A percentile compares a stretch with the other conserved stretches of the same genome.
phyloP scores from a whole-genome alignment of 1,140 invertebrate species.

The Eumaeus atala region DNA sequence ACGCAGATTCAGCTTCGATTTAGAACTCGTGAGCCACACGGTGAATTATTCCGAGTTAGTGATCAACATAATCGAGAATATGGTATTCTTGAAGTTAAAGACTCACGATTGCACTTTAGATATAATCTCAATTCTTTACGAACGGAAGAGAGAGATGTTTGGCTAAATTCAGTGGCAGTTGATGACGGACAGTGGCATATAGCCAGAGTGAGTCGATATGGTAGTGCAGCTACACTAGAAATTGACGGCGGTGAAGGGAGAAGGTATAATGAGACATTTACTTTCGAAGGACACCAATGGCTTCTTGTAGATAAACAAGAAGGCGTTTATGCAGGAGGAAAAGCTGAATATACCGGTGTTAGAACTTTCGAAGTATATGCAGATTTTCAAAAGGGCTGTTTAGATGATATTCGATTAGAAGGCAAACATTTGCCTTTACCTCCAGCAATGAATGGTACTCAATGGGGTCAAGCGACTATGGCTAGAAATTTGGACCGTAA shows the following conservation, averaged over 20 bases:
- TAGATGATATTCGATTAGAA: constrained; percentile 85
- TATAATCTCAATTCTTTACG: constrained; percentile 94
- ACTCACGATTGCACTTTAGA: constrained; percentile 90
- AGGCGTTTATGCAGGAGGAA: constrained; percentile 95
- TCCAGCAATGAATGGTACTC: constrained; percentile 93
- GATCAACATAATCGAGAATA: constrained; percentile 97
- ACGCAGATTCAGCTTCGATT: constrained; percentile 95
- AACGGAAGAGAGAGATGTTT: constrained; percentile 91
- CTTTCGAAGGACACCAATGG: constrained; percentile 93
- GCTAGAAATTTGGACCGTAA: constrained; percentile 90
- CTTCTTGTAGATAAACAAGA: constrained; percentile 94
- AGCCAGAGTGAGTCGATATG: constrained; percentile 90
- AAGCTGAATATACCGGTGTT: constrained; percentile 95
- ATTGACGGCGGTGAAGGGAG: constrained; percentile 96
- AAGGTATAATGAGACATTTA: constrained; percentile 95
- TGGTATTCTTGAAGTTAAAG: constrained; percentile 95
- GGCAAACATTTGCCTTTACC: constrained; percentile 93
- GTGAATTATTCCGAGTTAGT: constrained; percentile 92
- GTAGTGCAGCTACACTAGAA: constrained; percentile 94
- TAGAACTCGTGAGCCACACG: constrained; percentile 92
- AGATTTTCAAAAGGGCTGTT: constrained; percentile 90
- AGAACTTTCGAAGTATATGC: constrained; percentile 94
- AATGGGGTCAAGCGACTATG: constrained; percentile 96
- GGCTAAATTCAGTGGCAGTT: constrained; percentile 91
- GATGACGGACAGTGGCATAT: constrained; percentile 99